These are phyloP conservation scores for Dasypogon diadema DNA, from an alignment of 2,888 invertebrate genomes.

Conservation along the genomic window DNA sequence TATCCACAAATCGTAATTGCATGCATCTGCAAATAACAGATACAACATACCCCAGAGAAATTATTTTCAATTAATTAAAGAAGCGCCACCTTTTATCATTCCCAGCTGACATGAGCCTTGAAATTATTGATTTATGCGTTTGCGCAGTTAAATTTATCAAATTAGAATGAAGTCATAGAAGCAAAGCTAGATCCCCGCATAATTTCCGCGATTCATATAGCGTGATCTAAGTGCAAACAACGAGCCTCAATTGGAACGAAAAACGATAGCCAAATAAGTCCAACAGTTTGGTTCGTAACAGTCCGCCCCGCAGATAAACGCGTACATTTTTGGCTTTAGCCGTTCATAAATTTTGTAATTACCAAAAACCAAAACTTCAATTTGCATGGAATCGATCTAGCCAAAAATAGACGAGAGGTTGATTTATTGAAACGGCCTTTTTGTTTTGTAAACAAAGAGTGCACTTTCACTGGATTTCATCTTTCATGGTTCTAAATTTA, in stretches of 20 bases:
- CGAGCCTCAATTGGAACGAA: background rate
- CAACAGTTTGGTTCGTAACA: background rate
- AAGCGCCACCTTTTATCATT: conserved; percentile 9
- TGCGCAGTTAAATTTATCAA: background rate
- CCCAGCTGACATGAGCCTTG: conserved; percentile 12
- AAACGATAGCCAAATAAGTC: conserved; percentile 16
- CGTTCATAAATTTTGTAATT: background rate
- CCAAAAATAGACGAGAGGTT: too few species aligned
- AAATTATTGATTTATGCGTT: conserved; percentile 23
- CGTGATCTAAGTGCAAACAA: conserved; percentile 7
- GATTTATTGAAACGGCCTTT: too few species aligned
- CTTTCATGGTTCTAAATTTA: too few species aligned
- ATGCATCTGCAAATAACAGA: too few species aligned
- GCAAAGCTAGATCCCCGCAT: background rate
- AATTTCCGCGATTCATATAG: background rate
- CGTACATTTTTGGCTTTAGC: background rate
- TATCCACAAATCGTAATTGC: too few species aligned
- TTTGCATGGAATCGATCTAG: too few species aligned
- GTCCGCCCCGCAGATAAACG: background rate
- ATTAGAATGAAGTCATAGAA: background rate
- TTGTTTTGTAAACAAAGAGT: too few species aligned
- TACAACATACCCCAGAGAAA: too few species aligned
- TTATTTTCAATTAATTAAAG: conserved; percentile 20
- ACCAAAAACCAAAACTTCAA: background rate
- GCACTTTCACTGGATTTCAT: too few species aligned